A percentile compares a stretch with the other conserved stretches of the same genome.
phyloP scores from a whole-genome alignment of 1,140 invertebrate genomes.

The Cotesia chilonis region DNA sequence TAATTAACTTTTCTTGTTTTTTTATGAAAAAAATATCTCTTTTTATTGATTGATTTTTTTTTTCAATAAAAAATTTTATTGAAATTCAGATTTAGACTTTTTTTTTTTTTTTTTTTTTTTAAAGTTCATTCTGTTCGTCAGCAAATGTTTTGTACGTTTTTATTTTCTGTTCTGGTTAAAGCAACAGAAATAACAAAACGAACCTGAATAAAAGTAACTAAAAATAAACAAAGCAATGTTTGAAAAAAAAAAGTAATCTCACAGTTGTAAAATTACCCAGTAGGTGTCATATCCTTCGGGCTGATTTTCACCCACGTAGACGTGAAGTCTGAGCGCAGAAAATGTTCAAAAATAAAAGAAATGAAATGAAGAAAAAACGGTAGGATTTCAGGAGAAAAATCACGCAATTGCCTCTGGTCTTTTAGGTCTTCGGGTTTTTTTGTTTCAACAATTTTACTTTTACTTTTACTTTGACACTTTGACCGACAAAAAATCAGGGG shows the following conservation, averaged over 20 bases:
- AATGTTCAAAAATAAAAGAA: not conserved
- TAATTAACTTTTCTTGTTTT: too few species aligned
- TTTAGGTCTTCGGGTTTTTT: constrained; percentile 12
- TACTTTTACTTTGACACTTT: not conserved
- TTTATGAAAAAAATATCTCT: too few species aligned
- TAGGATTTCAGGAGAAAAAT: not conserved
- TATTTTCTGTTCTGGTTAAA: too few species aligned
- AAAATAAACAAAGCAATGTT: not conserved
- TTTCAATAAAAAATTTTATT: too few species aligned
- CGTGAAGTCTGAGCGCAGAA: not conserved
- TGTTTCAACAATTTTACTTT: not conserved
- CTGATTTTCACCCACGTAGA: not conserved
- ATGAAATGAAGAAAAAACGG: not conserved
- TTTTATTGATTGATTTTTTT: too few species aligned
- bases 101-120: too few species aligned
- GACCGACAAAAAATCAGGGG: not conserved
- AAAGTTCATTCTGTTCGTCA: too few species aligned
- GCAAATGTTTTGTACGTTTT: too few species aligned
- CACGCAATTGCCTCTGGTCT: constrained; percentile 7
- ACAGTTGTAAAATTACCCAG: constrained; percentile 12
- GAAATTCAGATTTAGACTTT: too few species aligned
- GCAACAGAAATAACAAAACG: too few species aligned
- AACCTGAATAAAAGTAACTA: too few species aligned
- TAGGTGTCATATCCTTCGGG: constrained; percentile 2
- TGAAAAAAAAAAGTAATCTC: constrained; percentile 20